Conservation (phyloP, 1,140 invertebrate genomes). For the Archivesica marissinica region DNA sequence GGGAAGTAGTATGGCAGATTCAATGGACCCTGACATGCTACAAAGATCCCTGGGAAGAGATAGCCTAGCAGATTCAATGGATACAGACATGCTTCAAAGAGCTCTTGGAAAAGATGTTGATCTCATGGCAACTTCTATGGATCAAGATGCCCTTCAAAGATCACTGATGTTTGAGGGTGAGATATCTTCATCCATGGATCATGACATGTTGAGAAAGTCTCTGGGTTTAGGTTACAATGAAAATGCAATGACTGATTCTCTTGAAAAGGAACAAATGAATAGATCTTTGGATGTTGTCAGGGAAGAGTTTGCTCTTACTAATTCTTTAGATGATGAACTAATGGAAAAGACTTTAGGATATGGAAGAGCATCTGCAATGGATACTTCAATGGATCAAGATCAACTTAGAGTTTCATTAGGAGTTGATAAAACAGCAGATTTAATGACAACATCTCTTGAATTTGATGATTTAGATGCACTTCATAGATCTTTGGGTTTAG, state of each 20-base stretch:
- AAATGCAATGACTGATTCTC: constrained; percentile 42
- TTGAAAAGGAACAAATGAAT: constrained; percentile 53
- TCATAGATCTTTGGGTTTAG: constrained; percentile 56
- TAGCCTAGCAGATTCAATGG: constrained; percentile 46
- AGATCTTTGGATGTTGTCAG: constrained; percentile 45
- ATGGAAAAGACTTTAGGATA: constrained; percentile 54
- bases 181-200: constrained; percentile 54
- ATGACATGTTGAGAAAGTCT: constrained; percentile 42
- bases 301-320: constrained; percentile 28
- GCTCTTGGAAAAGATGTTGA: constrained; percentile 16
- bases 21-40: constrained; percentile 56
- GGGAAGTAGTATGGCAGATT: constrained; percentile 44
- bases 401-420: constrained; percentile 31
- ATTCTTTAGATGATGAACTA: constrained; percentile 63
- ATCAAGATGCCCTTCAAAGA: constrained; percentile 43
- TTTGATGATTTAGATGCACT: constrained; percentile 62
- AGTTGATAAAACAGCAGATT: constrained; percentile 44
- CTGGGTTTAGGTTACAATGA: constrained; percentile 13
- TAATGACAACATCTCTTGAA: constrained; percentile 58
- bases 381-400: constrained; percentile 48
- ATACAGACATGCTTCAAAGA: constrained; percentile 49
- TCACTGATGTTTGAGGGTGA: constrained; percentile 40
- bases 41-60: constrained; percentile 29
- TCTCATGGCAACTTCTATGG: constrained; percentile 55
- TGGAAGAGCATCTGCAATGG: constrained; percentile 52